Percentiles rank a stretch among this genome's conserved stretches.
Evolutionary conservation across 2,113 vertebrate species (phyloP).

Genomic region (Tragelaphus imberbis): DNA sequence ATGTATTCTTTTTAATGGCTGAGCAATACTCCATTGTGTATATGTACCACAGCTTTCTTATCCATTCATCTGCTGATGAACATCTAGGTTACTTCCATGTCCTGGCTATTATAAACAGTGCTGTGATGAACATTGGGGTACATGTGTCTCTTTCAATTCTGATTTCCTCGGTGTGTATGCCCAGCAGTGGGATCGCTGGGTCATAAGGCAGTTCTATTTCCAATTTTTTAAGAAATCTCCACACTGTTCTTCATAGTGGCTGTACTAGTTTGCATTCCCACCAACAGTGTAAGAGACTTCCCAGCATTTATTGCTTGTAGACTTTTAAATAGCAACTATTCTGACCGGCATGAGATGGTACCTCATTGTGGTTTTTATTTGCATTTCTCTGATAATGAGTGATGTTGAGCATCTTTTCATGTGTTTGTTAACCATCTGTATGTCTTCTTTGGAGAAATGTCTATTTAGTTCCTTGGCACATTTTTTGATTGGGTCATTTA

Average conservation of each 20-base stretch:
- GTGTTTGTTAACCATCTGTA: background rate
- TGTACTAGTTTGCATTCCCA: background rate
- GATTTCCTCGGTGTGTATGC: background rate
- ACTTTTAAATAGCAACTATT: background rate
- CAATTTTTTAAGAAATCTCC: background rate
- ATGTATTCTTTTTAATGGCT: background rate
- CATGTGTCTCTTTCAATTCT: background rate
- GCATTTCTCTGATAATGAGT: background rate
- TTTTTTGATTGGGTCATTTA: background rate
- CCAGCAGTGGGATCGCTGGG: background rate
- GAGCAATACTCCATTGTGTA: background rate
- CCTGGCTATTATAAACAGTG: background rate
- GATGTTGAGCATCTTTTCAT: background rate
- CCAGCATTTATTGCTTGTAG: background rate
- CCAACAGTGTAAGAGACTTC: background rate
- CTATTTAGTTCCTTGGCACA: background rate
- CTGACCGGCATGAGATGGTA: fast-evolving
- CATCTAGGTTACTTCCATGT: background rate
- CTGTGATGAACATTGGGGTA: background rate
- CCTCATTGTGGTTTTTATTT: background rate
- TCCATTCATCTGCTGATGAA: background rate
- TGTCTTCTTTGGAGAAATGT: background rate
- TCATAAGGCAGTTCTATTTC: background rate
- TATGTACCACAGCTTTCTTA: background rate
- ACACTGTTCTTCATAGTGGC: background rate